Evolutionary conservation across 1,140 invertebrate genomes (phyloP).

Genomic region (Oreohelix idahoensis): DNA sequence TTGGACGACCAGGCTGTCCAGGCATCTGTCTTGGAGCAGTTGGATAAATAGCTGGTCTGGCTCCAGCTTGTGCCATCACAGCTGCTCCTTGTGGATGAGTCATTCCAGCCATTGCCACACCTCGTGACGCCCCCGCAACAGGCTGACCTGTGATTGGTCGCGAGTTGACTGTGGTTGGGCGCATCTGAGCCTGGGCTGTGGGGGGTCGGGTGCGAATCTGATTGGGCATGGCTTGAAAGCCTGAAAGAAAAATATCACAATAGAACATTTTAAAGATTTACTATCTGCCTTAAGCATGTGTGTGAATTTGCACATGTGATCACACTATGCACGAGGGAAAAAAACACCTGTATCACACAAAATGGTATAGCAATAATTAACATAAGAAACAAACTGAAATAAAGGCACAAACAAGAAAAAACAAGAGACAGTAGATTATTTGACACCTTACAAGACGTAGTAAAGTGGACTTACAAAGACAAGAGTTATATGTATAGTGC

Average conservation of each 20-base stretch:
- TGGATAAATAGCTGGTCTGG: constrained; percentile 25
- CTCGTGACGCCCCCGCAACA: constrained; percentile 73
- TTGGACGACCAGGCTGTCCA: constrained; percentile 35
- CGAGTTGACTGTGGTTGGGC: constrained; percentile 81
- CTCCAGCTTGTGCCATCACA: constrained; percentile 34
- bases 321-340: no score
- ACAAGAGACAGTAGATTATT: no score
- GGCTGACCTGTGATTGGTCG: constrained; percentile 84
- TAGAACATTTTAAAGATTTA: no score
- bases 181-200: constrained; percentile 75
- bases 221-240: constrained; percentile 75
- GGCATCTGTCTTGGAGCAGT: constrained; percentile 20
- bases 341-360: no score
- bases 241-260: constrained; percentile 54
- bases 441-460: no score
- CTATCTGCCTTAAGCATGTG: no score
- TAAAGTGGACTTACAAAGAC: no score
- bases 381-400: no score
- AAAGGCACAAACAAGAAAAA: no score
- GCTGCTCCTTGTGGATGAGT: constrained; percentile 20
- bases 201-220: constrained; percentile 70
- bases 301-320: no score
- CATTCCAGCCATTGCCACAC: constrained; percentile 71
- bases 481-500: no score
- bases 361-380: no score